These are phyloP conservation scores for Chrysopilus asiliformis DNA, from an alignment of 2,888 invertebrate genomes.

Conservation along the genomic window DNA sequence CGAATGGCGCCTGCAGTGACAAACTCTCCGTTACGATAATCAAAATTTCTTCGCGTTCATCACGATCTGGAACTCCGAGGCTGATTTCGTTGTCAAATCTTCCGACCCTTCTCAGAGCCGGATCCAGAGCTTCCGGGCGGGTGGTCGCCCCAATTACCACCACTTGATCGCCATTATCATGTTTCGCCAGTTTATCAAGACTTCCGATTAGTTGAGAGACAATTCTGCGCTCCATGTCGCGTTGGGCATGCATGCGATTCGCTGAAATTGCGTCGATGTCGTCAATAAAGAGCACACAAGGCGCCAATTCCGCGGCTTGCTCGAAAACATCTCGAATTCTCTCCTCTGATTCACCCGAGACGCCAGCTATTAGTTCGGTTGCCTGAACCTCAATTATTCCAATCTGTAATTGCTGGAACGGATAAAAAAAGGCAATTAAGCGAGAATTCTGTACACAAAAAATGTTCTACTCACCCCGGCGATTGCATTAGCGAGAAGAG, in stretches of 20 bases:
- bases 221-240: conserved; percentile 92
- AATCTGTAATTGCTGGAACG: conserved; percentile 69
- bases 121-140: conserved; percentile 82
- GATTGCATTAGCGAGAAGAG: conserved; percentile 65
- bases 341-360: conserved; percentile 93
- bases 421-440: conserved; percentile 6
- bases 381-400: conserved; percentile 79
- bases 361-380: conserved; percentile 84
- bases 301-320: conserved; percentile 63
- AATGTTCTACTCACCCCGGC: conserved; percentile 49
- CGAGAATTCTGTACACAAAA: neutral
- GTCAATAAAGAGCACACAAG: conserved; percentile 85
- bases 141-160: conserved; percentile 94
- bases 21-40: conserved; percentile 55
- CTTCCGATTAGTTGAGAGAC: conserved; percentile 84
- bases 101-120: conserved; percentile 80
- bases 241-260: conserved; percentile 76
- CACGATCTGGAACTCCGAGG: conserved; percentile 82
- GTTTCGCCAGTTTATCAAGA: conserved; percentile 53
- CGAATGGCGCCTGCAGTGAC: conserved; percentile 53
- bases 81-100: conserved; percentile 89
- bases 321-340: conserved; percentile 84
- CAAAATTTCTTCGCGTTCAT: conserved; percentile 69
- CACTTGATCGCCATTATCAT: conserved; percentile 30
- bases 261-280: conserved; percentile 95